A percentile compares a stretch with the other conserved stretches of the same genome.
Conservation (phyloP, 2,888 invertebrate species). For the Tachina fera region DNA sequence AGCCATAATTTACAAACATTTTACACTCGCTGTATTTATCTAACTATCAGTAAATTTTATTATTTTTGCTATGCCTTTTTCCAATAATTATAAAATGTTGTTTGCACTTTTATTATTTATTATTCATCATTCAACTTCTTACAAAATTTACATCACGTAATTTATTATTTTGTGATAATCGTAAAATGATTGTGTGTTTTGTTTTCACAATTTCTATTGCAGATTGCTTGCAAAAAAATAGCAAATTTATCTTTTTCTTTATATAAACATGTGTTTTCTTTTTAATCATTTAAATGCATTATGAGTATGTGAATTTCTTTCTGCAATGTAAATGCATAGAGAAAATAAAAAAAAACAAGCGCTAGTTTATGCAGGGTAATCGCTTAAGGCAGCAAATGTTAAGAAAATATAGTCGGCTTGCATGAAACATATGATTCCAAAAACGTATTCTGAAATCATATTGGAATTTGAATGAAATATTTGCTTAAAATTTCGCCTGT, state of each 20-base stretch:
- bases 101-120: slow-evolving; percentile 35
- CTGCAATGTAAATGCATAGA: slow-evolving; percentile 4
- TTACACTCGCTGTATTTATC: not conserved
- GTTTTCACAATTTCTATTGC: slow-evolving; percentile 58
- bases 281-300: slow-evolving; percentile 47
- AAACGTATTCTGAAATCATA: not conserved
- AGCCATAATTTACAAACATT: not conserved
- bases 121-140: slow-evolving; percentile 53
- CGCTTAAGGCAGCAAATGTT: not conserved
- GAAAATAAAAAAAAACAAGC: slow-evolving; percentile 5
- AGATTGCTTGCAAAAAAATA: slow-evolving; percentile 40
- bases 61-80: not conserved
- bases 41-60: slow-evolving; percentile 19
- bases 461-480: no score
- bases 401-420: not conserved
- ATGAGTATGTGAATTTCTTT: slow-evolving; percentile 48
- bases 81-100: slow-evolving; percentile 42
- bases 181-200: slow-evolving; percentile 50
- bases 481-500: no score
- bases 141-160: slow-evolving; percentile 61
- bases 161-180: slow-evolving; percentile 60
- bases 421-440: not conserved
- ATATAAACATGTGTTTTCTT: slow-evolving; percentile 17
- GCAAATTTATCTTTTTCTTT: slow-evolving; percentile 6
- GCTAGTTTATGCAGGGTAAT: not conserved